phyloP scores from a whole-genome alignment of 2,797 vertebrate species.

The Pygocentrus nattereri region DNA sequence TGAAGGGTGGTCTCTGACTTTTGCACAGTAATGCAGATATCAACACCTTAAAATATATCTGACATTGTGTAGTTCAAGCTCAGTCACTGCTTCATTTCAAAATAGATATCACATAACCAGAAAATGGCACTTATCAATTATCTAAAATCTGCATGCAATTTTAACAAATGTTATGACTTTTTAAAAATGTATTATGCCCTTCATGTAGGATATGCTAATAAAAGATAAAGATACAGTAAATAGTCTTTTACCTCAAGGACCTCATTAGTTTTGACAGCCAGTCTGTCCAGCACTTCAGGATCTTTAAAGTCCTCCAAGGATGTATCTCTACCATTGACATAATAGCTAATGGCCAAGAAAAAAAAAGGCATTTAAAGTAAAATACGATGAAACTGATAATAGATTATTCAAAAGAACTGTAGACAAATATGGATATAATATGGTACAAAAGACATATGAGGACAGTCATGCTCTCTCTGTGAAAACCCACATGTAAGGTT shows the following conservation, averaged over 20 bases:
- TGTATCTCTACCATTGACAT: conserved; percentile 87
- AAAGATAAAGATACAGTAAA: background rate
- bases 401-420: background rate
- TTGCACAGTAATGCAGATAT: too few relatives aligned
- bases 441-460: background rate
- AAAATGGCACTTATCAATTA: background rate
- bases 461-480: background rate
- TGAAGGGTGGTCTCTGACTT: too few relatives aligned
- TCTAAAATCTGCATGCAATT: background rate
- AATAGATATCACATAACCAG: background rate
- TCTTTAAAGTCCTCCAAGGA: conserved; percentile 89
- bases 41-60: background rate
- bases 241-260: conserved; percentile 81
- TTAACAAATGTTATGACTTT: background rate
- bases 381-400: background rate
- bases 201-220: background rate
- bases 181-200: background rate
- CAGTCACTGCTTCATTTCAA: background rate
- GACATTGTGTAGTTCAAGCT: background rate
- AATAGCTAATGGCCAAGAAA: conserved; percentile 82
- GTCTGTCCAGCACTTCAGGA: conserved; percentile 85
- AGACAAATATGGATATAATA: background rate
- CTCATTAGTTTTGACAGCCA: conserved; percentile 76
- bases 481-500: background rate
- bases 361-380: background rate